Evolutionary conservation across 23 tunicate species (phyloP).

Genomic region (Styela plicata): DNA sequence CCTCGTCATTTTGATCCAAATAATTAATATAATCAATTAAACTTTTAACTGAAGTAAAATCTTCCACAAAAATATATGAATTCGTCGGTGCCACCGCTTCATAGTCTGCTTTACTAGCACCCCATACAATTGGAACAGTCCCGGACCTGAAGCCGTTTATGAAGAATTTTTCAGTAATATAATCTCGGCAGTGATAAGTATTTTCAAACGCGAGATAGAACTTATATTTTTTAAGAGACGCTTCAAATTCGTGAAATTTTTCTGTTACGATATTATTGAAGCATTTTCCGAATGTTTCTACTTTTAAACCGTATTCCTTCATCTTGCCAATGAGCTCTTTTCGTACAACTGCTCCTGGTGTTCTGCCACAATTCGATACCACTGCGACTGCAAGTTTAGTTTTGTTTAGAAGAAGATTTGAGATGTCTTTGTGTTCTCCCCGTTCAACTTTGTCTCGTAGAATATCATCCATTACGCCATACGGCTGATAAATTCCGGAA

Average conservation of each 20-base stretch:
- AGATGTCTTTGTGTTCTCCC: slow-evolving; percentile 17
- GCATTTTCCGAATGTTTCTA: slow-evolving; percentile 52
- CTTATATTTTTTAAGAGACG: slow-evolving; percentile 44
- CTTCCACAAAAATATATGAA: slow-evolving; percentile 57
- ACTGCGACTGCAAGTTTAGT: slow-evolving; percentile 57
- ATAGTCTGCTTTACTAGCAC: slow-evolving; percentile 60
- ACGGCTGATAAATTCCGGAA: slow-evolving; percentile 14
- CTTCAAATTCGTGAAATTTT: slow-evolving; percentile 25
- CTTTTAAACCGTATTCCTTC: slow-evolving; percentile 38
- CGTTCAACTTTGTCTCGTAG: background rate
- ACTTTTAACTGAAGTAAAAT: slow-evolving; percentile 34
- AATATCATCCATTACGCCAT: background rate
- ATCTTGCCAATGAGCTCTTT: slow-evolving; percentile 25
- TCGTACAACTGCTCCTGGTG: slow-evolving; percentile 56
- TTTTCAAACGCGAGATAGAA: slow-evolving; percentile 82
- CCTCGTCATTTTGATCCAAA: slow-evolving; percentile 50
- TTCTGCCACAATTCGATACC: slow-evolving; percentile 56
- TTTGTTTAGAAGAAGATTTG: slow-evolving; percentile 33
- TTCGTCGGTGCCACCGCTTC: slow-evolving; percentile 51
- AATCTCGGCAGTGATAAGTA: slow-evolving; percentile 72
- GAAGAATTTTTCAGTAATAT: slow-evolving; percentile 77
- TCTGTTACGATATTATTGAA: slow-evolving; percentile 9
- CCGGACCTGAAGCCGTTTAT: slow-evolving; percentile 44
- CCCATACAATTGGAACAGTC: slow-evolving; percentile 66
- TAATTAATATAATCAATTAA: slow-evolving; percentile 43